Base-by-base conservation (phyloP, 1,140 invertebrate species). In the Adelges cooleyi region DNA sequence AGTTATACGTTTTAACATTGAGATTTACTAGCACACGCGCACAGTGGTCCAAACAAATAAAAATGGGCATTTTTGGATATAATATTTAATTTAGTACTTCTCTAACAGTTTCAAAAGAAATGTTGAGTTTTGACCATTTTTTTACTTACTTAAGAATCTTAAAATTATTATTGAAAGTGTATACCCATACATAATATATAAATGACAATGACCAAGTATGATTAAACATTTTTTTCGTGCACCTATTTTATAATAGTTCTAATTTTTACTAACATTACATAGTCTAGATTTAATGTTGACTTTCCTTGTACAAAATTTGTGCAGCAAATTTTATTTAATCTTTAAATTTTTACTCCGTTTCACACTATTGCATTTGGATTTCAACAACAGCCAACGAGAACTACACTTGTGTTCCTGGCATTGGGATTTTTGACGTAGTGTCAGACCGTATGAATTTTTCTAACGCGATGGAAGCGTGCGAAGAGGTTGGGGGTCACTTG, bases 391-490 rank as follows among this genome's bases (percentile, higher is more conserved):
- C 70, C 2, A 54, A 44, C 10, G 67, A 59, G 13, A 71, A 71
- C 22, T 66, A 68, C 11, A 71, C 66, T 15, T 71, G 70, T 22
- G 46, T 69, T 9, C 69, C 71, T 2, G 51, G 66, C 23, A 70
- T 79, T 1, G 84, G 84, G 2, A 72, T 86, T 70, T 85, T 84
- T 71, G 69, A 74, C 38, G 66, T 83, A 8, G 73, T 78, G 1
- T 36, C 73, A 5, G 69, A 77, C 8, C 73, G 69, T 51, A 66
- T 75, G 20, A 85, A 83, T 74, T 84, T 80, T 67, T 79, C 78
- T 2, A 71, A 79, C 46, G 79, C 83, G 0, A 73, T 73, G 20
- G 59, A 68, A 1, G 69, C 70, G 6, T 86, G 84, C 68, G 72
- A 73, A 66, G 78, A 79, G 53, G 71, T 77, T 15, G 80, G 78